Evolutionary conservation across 2,113 vertebrate species (phyloP).

Genomic region (Rhipidura dahli): DNA sequence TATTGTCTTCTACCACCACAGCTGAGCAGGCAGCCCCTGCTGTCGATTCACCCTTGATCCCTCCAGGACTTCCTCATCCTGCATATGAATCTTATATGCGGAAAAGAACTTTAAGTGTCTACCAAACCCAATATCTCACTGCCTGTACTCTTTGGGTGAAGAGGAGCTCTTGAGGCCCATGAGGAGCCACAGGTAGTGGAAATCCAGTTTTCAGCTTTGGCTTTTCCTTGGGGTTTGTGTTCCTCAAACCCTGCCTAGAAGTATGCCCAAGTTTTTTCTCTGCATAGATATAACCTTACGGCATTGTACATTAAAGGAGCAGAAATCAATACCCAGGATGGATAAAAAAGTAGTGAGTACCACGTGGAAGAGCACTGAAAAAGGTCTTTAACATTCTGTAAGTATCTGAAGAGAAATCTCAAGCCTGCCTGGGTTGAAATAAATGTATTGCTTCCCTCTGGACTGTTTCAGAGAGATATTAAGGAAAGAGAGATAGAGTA

Average conservation of each 20-base stretch:
- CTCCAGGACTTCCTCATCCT: neutral
- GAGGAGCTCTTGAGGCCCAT: neutral
- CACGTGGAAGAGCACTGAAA: neutral
- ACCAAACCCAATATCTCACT: neutral
- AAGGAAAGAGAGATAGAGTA: neutral
- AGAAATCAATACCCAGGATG: neutral
- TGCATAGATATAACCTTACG: neutral
- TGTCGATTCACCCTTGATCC: neutral
- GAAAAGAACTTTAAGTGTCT: neutral
- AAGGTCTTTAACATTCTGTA: neutral
- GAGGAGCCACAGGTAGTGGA: neutral
- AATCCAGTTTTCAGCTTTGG: neutral
- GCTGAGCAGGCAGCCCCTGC: constrained; percentile 29
- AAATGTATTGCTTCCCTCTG: neutral
- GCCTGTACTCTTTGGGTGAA: neutral
- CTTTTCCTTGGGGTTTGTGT: neutral
- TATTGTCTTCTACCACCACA: constrained; percentile 23
- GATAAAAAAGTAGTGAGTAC: neutral
- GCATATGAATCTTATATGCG: neutral
- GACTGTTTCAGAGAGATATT: constrained; percentile 7
- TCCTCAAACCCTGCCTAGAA: neutral
- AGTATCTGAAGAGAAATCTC: neutral
- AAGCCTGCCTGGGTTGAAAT: neutral
- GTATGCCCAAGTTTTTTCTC: neutral
- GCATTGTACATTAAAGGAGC: neutral